Percentiles rank a stretch among this genome's conserved stretches.
Evolutionary conservation across 2,113 vertebrate genomes (phyloP).

Genomic region (Carassius auratus): DNA sequence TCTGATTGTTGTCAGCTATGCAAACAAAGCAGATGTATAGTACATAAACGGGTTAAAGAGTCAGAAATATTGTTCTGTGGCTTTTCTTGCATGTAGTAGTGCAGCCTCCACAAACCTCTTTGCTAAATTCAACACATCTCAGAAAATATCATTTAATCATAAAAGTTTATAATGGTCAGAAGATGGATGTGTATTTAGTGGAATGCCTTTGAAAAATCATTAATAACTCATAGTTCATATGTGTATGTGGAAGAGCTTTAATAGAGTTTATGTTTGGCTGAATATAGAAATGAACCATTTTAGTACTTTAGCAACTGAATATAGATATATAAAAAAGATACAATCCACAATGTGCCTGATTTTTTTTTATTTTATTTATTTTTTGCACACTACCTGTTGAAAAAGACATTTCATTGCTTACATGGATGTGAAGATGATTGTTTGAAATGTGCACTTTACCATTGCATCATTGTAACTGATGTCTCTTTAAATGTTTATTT

Average conservation of each 20-base stretch:
- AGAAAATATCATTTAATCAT: constrained; percentile 7
- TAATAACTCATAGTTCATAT: background rate
- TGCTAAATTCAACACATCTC: background rate
- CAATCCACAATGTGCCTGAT: constrained; percentile 39
- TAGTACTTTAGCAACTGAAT: background rate
- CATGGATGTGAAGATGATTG: constrained; percentile 45
- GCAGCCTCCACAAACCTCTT: constrained; percentile 19
- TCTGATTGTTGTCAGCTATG: constrained; percentile 71
- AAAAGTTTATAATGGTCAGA: background rate
- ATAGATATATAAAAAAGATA: constrained; percentile 26
- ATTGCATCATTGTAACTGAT: constrained; percentile 54
- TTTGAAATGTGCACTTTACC: constrained; percentile 64
- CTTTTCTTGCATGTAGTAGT: constrained; percentile 23
- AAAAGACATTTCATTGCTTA: constrained; percentile 54
- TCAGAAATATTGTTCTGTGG: constrained; percentile 14
- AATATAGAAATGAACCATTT: background rate
- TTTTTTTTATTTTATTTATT: background rate
- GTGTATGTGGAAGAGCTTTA: background rate
- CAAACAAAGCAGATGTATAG: constrained; percentile 59
- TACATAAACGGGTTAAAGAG: constrained; percentile 10
- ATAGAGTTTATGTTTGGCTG: constrained; percentile 14
- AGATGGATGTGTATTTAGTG: background rate
- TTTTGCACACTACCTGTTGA: constrained; percentile 39
- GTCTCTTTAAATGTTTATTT: constrained; percentile 52
- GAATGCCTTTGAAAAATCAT: background rate